Conservation (phyloP, 2,888 invertebrate genomes). For the Amblyjoppa fuscipennis region DNA sequence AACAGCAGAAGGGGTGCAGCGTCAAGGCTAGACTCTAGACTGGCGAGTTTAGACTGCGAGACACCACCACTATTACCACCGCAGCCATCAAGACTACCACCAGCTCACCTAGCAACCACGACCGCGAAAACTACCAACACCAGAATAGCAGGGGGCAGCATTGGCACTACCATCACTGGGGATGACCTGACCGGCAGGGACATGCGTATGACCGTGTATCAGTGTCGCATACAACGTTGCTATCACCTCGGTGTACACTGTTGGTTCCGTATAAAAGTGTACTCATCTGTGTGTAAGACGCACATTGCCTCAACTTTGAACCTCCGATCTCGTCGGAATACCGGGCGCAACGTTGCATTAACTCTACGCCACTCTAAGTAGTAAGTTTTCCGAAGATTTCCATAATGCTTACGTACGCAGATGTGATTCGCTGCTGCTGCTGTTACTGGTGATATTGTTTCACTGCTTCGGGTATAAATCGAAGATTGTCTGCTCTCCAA, state of each 20-base stretch:
- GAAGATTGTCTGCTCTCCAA: neutral
- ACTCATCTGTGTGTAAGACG: constrained; percentile 4
- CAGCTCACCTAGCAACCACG: constrained; percentile 15
- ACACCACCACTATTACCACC: neutral
- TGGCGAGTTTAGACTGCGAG: constrained; percentile 41
- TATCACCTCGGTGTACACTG: neutral
- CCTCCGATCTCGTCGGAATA: constrained; percentile 23
- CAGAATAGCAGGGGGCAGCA: neutral
- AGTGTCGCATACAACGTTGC: neutral
- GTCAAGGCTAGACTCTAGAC: constrained; percentile 30
- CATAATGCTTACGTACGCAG: constrained; percentile 79
- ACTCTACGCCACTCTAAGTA: constrained; percentile 82
- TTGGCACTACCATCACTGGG: constrained; percentile 24
- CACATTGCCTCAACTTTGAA: constrained; percentile 43
- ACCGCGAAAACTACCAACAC: constrained; percentile 23
- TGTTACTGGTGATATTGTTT: neutral
- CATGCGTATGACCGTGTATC: neutral
- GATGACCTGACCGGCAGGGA: constrained; percentile 4
- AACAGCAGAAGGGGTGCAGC: constrained; percentile 1
- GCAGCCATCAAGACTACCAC: constrained; percentile 22
- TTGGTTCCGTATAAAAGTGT: neutral
- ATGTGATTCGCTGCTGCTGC: constrained; percentile 65
- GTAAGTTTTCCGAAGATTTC: constrained; percentile 84
- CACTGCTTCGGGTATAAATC: constrained; percentile 9
- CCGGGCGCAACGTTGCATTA: constrained; percentile 78